These are phyloP conservation scores for Cydia fagiglandana DNA, from an alignment of 1,140 invertebrate species.

Conservation along the genomic window DNA sequence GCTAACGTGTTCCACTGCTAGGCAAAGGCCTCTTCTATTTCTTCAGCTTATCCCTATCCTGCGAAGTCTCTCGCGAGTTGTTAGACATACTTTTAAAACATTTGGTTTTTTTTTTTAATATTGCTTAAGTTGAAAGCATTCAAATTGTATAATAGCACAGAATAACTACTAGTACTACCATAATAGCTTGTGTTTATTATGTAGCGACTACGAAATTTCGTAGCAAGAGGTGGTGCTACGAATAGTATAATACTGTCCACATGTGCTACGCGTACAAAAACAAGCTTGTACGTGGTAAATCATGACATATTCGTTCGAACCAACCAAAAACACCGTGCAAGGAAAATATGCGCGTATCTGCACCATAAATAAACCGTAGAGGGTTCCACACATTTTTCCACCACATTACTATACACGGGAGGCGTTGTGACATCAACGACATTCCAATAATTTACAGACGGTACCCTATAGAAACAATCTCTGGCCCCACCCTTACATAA, in stretches of 20 bases:
- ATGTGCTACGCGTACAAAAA: neutral
- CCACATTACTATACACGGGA: conserved; percentile 25
- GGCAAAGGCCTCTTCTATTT: too few relatives aligned
- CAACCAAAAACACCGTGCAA: neutral
- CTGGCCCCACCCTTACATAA: conserved; percentile 8
- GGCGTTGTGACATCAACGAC: conserved; percentile 25
- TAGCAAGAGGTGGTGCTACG: neutral
- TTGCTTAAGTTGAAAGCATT: neutral
- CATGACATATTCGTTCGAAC: conserved; percentile 4
- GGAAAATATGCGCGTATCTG: conserved; percentile 22
- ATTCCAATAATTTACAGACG: conserved; percentile 22
- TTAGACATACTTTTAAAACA: too few relatives aligned
- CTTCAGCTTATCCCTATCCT: too few relatives aligned
- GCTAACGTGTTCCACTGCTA: too few relatives aligned
- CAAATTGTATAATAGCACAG: neutral
- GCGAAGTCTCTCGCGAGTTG: too few relatives aligned
- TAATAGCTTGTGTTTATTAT: neutral
- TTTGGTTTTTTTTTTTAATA: neutral
- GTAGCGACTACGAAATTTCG: neutral
- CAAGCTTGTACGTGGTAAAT: neutral
- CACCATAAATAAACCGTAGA: conserved; percentile 21
- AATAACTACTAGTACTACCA: too few relatives aligned
- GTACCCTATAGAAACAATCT: conserved; percentile 27
- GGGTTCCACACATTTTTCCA: conserved; percentile 21
- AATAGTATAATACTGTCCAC: neutral